Base-by-base conservation (phyloP, 1,140 invertebrate species). In the Megalopta genalis region DNA sequence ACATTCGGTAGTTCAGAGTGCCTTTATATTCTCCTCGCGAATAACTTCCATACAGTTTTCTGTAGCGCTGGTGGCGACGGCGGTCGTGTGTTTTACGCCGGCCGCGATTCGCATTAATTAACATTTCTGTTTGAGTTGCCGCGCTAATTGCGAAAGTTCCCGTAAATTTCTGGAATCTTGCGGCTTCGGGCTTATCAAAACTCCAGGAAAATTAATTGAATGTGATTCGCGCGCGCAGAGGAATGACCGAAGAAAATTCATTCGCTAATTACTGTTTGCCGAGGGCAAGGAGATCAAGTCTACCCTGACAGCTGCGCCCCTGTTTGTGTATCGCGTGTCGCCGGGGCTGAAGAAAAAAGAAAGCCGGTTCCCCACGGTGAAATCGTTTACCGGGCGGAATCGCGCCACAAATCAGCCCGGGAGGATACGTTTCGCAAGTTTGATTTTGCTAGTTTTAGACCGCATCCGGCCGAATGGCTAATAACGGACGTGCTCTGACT, bases 401-500 rank as follows among this genome's bases (percentile, higher is more conserved):
- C 14, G 12, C 2, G 14, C 5, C 52, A 23, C 42, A 63, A 72
- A 72, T 64, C 32, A 78, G 18, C 9, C 27, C 0, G 8, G 18
- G 5, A 9, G 39, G 69, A 65, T 83, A 32, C 32, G 77, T 54
- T 57, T 69, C n/a, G 57, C 63, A 81, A 87, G 80, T 87, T 87
- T 87, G 82, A 88, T 88, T 87, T 85, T 76, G 67, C 54, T 73
- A 79, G 79, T 86, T 79, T 79, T 73, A 77, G 79, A 74, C 70
- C 57, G 32, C 42, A 78, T 75, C 37, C 74, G 46, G 63, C 83
- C 82, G 84, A 89, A 89, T 88, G 72, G 89, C 88, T 90, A 90
- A 90, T 90, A 90, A 88, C 88, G 86, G 72, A 89, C 89, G 89
- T 90, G 89, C 84, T 77, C 71, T 39, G 87, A 87, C 85, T 90